These are phyloP conservation scores for Neopipo cinnamomea DNA, from an alignment of 2,113 vertebrate genomes.

Conservation along the genomic window DNA sequence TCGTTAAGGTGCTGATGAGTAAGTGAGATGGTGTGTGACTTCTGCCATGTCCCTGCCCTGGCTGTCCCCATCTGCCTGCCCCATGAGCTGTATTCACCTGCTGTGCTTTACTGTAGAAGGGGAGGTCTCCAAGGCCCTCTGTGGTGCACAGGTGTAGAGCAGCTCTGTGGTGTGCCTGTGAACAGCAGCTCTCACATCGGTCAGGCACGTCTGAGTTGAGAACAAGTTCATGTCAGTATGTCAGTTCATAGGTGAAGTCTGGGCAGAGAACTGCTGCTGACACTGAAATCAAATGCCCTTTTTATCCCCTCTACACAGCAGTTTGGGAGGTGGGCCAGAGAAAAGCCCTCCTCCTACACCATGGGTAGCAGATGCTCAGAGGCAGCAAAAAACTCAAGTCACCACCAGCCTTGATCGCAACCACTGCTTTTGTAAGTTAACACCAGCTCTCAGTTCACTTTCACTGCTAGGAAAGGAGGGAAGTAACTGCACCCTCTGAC, in stretches of 20 bases:
- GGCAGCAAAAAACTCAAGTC: neutral
- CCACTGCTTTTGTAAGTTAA: rapidly evolving
- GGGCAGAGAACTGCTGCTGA: neutral
- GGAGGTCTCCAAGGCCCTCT: neutral
- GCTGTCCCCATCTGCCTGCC: neutral
- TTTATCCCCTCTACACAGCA: neutral
- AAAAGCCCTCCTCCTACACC: neutral
- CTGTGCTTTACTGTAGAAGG: neutral
- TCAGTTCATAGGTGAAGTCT: neutral
- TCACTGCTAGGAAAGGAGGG: neutral
- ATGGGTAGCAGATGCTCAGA: neutral
- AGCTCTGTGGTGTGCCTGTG: neutral
- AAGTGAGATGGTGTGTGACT: neutral
- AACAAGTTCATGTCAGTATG: neutral
- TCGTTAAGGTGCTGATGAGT: neutral
- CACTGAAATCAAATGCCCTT: neutral
- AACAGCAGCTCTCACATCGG: neutral
- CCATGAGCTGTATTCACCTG: neutral
- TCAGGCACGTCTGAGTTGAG: rapidly evolving
- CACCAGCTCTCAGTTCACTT: neutral
- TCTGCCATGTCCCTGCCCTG: rapidly evolving
- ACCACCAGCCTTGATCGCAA: neutral
- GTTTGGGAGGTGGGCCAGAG: neutral
- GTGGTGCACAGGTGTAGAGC: neutral
- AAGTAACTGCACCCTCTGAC: neutral